Base-by-base conservation (phyloP, 2,797 vertebrate genomes). In the Pipistrellus pipistrellus region DNA sequence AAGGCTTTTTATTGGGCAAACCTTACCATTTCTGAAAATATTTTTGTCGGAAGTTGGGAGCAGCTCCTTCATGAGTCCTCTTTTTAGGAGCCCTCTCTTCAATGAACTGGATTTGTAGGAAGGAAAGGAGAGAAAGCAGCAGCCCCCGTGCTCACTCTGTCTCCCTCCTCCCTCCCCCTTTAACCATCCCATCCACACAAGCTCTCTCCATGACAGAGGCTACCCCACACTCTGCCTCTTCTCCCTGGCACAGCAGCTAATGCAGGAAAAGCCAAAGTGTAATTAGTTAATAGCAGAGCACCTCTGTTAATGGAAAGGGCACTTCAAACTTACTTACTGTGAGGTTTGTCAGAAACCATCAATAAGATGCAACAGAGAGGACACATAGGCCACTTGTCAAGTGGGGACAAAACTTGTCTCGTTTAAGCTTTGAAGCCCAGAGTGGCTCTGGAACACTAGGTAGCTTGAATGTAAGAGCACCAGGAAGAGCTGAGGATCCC, bases 331-430 rank as follows among this genome's bases (percentile, higher is more conserved):
- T 93, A 77, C 73, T 96, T 96, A 51, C 23, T 88, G 77, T 88
- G 93, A 93, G 73, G 95, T 91, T 76, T 97, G 94, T 95, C 96
- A 96, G 96, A 95, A 97, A 93, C 23, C 86, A 91, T 92, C 96
- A 95, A 48, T 13, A 96, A 92, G 93, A 95, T 94, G 88, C 89
- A 69, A 7, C 81, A 77, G 15, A 77, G 71, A 95, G 68, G 77
- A 68, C 46, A 78, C 66, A 86, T 4, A 69, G 97, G 91, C 84
- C 93, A 51, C 91, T 93, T 57, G 82, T 94, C 3, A 15, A 96
- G 77, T 59, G 75, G 82, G 78, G 89, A 89, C 94, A 96, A 90
- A 82, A 27, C 66, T 95, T 62, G 77, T 51, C 25, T 91, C n/a
- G 4, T 85, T 96, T 68, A 80, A 85, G 89, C 76, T 81, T 0